Evolutionary conservation across 2,888 invertebrate species (phyloP), one percentile per base, ranked within the genome.

Genomic region (Tortrix viridana): DNA sequence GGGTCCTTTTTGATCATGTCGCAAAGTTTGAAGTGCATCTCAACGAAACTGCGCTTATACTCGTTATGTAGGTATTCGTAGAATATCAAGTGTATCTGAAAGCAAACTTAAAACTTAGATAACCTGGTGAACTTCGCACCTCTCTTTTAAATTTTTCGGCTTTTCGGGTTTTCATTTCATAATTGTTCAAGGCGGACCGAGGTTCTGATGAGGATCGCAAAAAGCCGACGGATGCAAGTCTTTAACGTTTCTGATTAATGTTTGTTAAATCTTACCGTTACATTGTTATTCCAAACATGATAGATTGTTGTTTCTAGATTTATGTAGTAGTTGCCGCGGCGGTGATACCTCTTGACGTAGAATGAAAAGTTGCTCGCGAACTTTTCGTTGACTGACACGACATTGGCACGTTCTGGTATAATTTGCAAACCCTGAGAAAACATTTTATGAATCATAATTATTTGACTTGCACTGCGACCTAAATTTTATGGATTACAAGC

Each of bases 21-120:
- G 23, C 66, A 66, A 0, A 54, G 7, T 16, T 58, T 63, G 32
- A 16, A 44, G n/a, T 64, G 56, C 9, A 60, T 1, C 48, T 64
- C 60, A n/a, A n/a, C n/a, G n/a, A n/a, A n/a, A n/a, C n/a, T n/a
- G n/a, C n/a, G n/a, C n/a, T n/a, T n/a, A n/a, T 62, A 66, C 32
- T 48, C 50, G 26, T 62, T 66, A 19, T 61, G 53, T 9, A 66
- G 49, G n/a, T 18, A 49, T 23, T 66, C 66, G 52, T 47, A 62
- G 50, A 62, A 61, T 1, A 58, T 3, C 2, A 52, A 4, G 12
- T 65, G 20, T 0, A 12, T 20, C 65, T 65, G 52, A n/a, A 65
- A 53, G 12, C 12, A 14, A 50, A 50, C 18, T 9, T 14, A 26
- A 26, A 26, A 6, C 26, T 26, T 5, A 26, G 26, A 26, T 4